Base-by-base conservation (phyloP, 2,888 invertebrate species). In the Thelaira solivaga region DNA sequence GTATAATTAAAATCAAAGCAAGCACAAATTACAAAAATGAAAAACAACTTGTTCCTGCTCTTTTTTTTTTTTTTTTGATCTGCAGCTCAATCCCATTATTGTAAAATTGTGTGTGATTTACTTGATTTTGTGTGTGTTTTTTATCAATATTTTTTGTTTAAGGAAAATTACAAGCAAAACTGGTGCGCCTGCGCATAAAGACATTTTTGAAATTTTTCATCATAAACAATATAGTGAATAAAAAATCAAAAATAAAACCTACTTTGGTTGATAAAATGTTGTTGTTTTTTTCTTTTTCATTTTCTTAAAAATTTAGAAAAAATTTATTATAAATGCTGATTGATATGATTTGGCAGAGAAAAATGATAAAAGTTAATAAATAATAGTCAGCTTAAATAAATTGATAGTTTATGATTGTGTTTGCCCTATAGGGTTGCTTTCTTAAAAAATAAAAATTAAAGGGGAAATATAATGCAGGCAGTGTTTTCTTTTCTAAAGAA, bases 1-100 rank as follows among this genome's bases (percentile, higher is more conserved):
- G 76, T 77, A 72, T 65, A 75, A 80, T 75, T 80, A 78, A 75
- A 62, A 55, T 39, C 47, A 31, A 39, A 47, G 39, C 34, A 49
- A 43, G 24, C 36, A 43, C 16, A 51, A 36, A 43, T n/a, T n/a
- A n/a, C n/a, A n/a, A n/a, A n/a, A n/a, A n/a, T n/a, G n/a, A n/a
- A n/a, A n/a, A n/a, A 51, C 36, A 41, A 68, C 68, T 68, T 76
- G 67, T 68, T 79, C 59, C 41, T 67, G 26, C 41, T 20, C 31
- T 43, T 45, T 61, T 49, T 20, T 24, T 26, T 24, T 16, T n/a
- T 49, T 4, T 47, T 26, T 49, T 11, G n/a, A 2, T 29, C 45
- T 36, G 29, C 18, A 47, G 53, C 43, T 20, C 43, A 43, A 61
- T 16, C 31, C 43, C 41, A 51, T 61, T 51, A 41, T 61, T 51